phyloP scores from a whole-genome alignment of 2,113 vertebrate species.

The Pteronura brasiliensis region DNA sequence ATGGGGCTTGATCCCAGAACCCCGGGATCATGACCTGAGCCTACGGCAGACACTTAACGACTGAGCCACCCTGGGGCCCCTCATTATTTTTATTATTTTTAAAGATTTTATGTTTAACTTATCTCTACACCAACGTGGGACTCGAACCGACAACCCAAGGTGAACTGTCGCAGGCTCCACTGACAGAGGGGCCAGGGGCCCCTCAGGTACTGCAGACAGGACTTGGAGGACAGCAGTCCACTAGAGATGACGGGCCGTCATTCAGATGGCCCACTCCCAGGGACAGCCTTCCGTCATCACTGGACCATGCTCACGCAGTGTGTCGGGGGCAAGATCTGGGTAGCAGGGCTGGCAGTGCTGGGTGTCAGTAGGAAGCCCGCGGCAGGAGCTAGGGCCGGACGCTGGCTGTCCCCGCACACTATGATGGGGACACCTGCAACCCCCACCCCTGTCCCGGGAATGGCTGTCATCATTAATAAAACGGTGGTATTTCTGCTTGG shows the following conservation, averaged over 20 bases:
- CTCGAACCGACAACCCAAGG: background rate
- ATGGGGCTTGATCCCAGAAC: no score
- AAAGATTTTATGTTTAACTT: background rate
- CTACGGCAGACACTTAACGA: no score
- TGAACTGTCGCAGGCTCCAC: background rate
- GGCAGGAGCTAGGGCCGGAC: background rate
- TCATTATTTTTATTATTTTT: background rate
- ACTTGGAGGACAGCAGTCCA: background rate
- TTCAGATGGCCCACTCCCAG: no score
- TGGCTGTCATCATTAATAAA: no score
- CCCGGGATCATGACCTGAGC: no score
- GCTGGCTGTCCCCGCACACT: accelerated
- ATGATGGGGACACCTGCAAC: accelerated
- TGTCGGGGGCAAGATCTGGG: no score
- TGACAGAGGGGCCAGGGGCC: background rate
- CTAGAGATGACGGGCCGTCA: accelerated
- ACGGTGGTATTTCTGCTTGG: background rate
- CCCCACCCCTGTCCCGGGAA: accelerated
- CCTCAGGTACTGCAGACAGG: no score
- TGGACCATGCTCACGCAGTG: accelerated
- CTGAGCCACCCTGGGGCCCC: no score
- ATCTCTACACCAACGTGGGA: background rate
- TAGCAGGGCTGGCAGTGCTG: background rate
- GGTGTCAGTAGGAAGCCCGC: background rate
- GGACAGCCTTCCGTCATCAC: no score